These are phyloP conservation scores for Seriola quinqueradiata DNA, from an alignment of 2,113 vertebrate species.

Conservation along the genomic window DNA sequence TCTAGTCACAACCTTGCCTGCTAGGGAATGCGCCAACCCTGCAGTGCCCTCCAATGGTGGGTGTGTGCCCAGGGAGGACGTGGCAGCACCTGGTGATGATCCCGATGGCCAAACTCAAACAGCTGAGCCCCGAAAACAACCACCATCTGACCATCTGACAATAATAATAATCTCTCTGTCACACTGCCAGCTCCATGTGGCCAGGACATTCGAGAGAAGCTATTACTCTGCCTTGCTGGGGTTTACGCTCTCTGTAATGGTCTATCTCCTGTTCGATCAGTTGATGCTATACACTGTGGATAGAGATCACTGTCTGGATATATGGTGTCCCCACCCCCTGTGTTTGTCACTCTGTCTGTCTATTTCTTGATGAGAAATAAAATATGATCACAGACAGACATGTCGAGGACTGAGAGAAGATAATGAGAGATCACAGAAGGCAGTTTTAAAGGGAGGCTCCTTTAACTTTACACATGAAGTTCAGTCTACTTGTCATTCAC, in stretches of 20 bases:
- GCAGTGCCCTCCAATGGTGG: conserved; percentile 76
- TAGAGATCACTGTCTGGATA: conserved; percentile 17
- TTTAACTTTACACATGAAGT: background rate
- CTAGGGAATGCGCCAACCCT: conserved; percentile 53
- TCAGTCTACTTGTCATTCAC: background rate
- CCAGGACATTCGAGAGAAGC: conserved; percentile 35
- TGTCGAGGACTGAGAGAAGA: background rate
- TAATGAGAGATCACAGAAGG: background rate
- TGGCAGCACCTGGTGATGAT: conserved; percentile 70
- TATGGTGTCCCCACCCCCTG: background rate
- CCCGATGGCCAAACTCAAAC: conserved; percentile 72
- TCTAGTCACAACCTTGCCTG: conserved; percentile 29
- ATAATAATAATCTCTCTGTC: conserved; percentile 70
- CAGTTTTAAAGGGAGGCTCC: background rate
- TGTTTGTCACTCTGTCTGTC: conserved; percentile 2
- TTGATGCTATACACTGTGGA: conserved; percentile 29
- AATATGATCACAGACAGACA: background rate
- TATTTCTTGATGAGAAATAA: background rate
- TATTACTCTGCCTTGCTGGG: conserved; percentile 41
- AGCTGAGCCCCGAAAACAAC: conserved; percentile 81
- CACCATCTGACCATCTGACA: conserved; percentile 81
- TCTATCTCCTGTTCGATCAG: conserved; percentile 28
- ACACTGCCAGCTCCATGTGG: conserved; percentile 68
- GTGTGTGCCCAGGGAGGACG: conserved; percentile 48
- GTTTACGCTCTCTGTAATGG: conserved; percentile 36